Percentiles rank a stretch among this genome's conserved stretches.
Evolutionary conservation across 1,140 invertebrate genomes (phyloP).

Genomic region (Ips nitidus): DNA sequence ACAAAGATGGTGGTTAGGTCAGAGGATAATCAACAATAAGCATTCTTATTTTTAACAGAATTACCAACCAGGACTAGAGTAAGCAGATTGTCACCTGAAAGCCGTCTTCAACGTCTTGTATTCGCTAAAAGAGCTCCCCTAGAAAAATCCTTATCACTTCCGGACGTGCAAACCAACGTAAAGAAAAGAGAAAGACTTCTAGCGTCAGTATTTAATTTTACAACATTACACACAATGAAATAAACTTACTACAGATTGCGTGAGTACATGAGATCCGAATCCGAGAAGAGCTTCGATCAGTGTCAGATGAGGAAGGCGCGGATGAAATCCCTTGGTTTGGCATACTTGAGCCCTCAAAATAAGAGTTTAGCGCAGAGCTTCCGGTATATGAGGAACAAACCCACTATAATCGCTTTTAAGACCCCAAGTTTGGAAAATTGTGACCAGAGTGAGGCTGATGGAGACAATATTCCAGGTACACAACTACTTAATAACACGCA

Average conservation of each 20-base stretch:
- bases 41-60: conserved; percentile 12
- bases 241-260: conserved; percentile 57
- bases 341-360: conserved; percentile 74
- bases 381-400: conserved; percentile 83
- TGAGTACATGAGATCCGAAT: conserved; percentile 75
- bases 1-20: too few relatives aligned
- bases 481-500: too few relatives aligned
- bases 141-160: conserved; percentile 79
- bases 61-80: conserved; percentile 26
- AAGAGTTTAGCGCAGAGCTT: conserved; percentile 78
- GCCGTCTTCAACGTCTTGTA: conserved; percentile 55
- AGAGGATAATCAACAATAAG: too few relatives aligned
- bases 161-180: conserved; percentile 73
- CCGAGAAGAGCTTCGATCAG: conserved; percentile 74
- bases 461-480: too few relatives aligned
- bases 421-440: conserved; percentile 72
- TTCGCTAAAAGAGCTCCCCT: conserved; percentile 61
- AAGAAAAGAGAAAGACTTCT: conserved; percentile 69
- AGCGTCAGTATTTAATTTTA: conserved; percentile 59
- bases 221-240: background rate
- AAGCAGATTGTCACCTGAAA: conserved; percentile 46
- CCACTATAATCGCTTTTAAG: conserved; percentile 83
- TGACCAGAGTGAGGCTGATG: conserved; percentile 54
- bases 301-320: conserved; percentile 64
- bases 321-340: conserved; percentile 65